Conservation (phyloP, 2,797 vertebrate genomes). For the Apodemus agrarius region DNA sequence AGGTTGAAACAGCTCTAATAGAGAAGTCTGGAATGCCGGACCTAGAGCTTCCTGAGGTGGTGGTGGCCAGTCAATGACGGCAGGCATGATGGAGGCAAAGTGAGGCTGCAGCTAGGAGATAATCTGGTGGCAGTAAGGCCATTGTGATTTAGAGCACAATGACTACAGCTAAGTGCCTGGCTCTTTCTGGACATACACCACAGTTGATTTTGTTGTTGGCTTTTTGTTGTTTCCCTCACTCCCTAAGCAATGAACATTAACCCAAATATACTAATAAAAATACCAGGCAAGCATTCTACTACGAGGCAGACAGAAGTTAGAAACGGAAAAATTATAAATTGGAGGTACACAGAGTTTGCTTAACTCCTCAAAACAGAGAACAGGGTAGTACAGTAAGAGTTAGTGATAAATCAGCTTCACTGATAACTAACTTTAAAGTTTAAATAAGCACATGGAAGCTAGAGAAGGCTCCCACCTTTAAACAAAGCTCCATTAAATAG, state of each 20-base stretch:
- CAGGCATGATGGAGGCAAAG: too few species aligned
- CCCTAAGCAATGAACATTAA: neutral
- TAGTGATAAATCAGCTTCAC: neutral
- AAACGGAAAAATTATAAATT: neutral
- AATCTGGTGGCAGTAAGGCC: neutral
- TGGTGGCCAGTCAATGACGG: neutral
- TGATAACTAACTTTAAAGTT: neutral
- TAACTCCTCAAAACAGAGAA: neutral
- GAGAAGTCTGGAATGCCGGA: neutral
- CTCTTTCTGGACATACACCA: neutral
- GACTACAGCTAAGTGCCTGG: neutral
- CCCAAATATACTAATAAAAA: neutral
- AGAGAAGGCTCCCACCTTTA: neutral
- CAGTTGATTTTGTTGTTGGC: neutral
- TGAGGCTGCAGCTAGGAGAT: conserved; percentile 17
- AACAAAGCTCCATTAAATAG: conserved; percentile 13
- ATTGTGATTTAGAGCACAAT: neutral
- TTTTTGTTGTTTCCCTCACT: neutral
- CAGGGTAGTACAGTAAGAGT: neutral
- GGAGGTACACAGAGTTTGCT: neutral
- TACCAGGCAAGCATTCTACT: neutral
- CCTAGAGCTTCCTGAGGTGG: neutral
- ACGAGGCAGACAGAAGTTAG: neutral
- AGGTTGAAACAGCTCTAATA: neutral
- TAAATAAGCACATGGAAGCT: neutral